These are phyloP conservation scores for Drosophila navojoa DNA, from an alignment of 1,140 invertebrate species.

Conservation along the genomic window DNA sequence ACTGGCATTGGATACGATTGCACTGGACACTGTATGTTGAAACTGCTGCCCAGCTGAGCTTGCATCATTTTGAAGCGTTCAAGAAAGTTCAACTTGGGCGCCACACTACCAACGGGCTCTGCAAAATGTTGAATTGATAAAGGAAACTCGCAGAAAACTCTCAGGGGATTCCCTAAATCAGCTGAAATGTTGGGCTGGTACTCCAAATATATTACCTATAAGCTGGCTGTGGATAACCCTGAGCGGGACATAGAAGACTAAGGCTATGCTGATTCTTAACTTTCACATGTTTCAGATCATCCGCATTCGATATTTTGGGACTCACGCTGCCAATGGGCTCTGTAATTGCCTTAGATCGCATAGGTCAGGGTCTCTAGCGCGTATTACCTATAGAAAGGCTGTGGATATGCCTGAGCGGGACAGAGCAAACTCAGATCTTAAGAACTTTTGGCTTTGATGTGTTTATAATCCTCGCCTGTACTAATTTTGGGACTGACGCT, in stretches of 20 bases:
- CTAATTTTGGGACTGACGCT: slow-evolving; percentile 84
- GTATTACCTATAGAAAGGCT: slow-evolving; percentile 86
- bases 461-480: slow-evolving; percentile 73
- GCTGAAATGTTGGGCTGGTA: slow-evolving; percentile 45
- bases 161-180: not conserved
- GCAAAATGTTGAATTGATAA: slow-evolving; percentile 23
- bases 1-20: slow-evolving; percentile 89
- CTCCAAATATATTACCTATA: slow-evolving; percentile 84
- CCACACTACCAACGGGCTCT: slow-evolving; percentile 84
- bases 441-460: slow-evolving; percentile 67
- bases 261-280: slow-evolving; percentile 36
- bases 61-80: slow-evolving; percentile 83
- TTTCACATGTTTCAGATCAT: slow-evolving; percentile 61
- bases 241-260: slow-evolving; percentile 88
- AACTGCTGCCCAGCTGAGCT: slow-evolving; percentile 73
- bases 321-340: slow-evolving; percentile 89
- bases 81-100: slow-evolving; percentile 85
- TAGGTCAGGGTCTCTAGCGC: not conserved
- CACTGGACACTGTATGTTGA: slow-evolving; percentile 88
- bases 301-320: slow-evolving; percentile 86
- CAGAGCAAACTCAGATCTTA: slow-evolving; percentile 86
- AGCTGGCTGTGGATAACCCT: slow-evolving; percentile 88
- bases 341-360: slow-evolving; percentile 74
- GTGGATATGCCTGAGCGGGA: slow-evolving; percentile 88
- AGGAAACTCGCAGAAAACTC: too few species aligned